Conservation (phyloP, 2,888 invertebrate species). For the Eremobia ochroleuca region DNA sequence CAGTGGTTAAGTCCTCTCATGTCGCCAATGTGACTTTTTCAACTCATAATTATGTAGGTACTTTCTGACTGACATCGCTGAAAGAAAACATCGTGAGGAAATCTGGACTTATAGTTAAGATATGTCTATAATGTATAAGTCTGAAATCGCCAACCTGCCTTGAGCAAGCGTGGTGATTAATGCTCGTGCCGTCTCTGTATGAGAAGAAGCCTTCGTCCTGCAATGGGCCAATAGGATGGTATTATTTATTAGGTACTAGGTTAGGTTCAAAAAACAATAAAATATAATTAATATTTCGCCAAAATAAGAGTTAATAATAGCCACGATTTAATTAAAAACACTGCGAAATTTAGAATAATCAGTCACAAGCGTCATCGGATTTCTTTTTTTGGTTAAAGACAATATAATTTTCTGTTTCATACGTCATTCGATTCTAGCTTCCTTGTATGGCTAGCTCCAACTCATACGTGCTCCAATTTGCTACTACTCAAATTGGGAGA, state of each 20-base stretch:
- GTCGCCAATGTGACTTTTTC: not conserved
- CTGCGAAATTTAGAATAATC: not conserved
- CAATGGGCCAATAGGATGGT: not conserved
- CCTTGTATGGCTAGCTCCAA: not conserved
- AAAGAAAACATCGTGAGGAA: not conserved
- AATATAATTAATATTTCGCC: not conserved
- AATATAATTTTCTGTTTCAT: not conserved
- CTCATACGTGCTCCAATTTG: not conserved
- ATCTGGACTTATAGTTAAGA: not conserved
- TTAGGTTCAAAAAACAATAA: not conserved
- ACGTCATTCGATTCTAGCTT: slow-evolving; percentile 16
- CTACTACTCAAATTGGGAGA: slow-evolving; percentile 1
- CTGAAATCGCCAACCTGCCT: not conserved
- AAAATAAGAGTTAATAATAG: not conserved
- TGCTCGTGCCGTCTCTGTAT: not conserved
- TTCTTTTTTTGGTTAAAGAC: not conserved
- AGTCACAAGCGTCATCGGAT: slow-evolving; percentile 11
- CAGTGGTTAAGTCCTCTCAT: too few relatives aligned
- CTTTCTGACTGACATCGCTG: not conserved
- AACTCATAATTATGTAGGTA: not conserved
- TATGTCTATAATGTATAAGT: too few relatives aligned
- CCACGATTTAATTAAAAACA: not conserved
- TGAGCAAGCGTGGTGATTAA: not conserved
- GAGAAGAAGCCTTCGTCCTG: not conserved
- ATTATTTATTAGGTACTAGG: not conserved